These are phyloP conservation scores for Calliopsis andreniformis DNA, from an alignment of 1,140 invertebrate species.

Conservation along the genomic window DNA sequence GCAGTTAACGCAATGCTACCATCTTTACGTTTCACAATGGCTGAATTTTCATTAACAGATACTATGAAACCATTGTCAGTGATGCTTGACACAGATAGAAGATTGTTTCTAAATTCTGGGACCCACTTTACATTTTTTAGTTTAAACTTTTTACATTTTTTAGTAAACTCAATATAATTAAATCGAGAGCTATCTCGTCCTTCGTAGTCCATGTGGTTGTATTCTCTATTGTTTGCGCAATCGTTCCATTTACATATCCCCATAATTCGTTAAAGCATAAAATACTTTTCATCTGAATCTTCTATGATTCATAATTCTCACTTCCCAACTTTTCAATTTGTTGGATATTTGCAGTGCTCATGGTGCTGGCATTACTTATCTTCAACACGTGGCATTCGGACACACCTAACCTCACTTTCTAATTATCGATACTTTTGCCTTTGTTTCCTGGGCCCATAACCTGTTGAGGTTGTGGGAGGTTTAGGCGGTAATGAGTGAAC, in stretches of 20 bases:
- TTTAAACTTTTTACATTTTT: neutral
- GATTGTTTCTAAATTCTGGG: conserved; percentile 25
- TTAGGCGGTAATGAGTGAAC: no score
- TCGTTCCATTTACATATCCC: no score
- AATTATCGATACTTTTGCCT: neutral
- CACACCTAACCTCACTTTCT: conserved; percentile 1
- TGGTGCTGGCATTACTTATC: neutral
- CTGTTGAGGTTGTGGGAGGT: no score
- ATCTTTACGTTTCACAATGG: neutral
- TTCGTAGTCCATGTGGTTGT: no score
- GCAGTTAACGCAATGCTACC: neutral
- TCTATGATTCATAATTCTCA: neutral
- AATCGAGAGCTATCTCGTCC: no score
- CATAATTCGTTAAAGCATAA: no score
- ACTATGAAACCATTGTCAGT: conserved; percentile 38
- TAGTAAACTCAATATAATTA: no score
- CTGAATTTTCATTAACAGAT: neutral
- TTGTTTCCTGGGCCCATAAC: neutral
- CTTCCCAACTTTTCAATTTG: neutral
- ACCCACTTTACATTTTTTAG: conserved; percentile 38
- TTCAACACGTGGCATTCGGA: neutral
- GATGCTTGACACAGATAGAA: conserved; percentile 23
- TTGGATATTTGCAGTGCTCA: neutral
- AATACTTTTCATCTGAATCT: no score
- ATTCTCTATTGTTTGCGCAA: no score